These are phyloP conservation scores for human DNA, from an alignment of 2,113 vertebrate species.

Conservation along the genomic window DNA sequence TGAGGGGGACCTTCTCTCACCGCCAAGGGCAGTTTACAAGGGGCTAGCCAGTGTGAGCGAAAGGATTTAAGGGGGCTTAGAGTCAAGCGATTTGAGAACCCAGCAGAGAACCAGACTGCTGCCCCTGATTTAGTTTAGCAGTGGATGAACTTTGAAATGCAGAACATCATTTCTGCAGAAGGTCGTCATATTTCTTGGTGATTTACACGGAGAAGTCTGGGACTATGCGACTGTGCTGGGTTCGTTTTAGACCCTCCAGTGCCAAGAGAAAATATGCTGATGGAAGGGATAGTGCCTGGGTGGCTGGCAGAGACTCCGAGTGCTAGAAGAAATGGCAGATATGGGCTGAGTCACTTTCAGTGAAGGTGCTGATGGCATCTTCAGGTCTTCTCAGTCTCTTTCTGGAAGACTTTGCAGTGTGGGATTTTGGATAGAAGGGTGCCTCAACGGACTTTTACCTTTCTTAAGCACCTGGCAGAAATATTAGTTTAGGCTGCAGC, in stretches of 20 bases:
- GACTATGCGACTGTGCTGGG: slow-evolving; percentile 63
- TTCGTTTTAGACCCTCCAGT: slow-evolving; percentile 63
- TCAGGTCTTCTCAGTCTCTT: background rate
- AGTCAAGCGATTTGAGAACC: slow-evolving; percentile 62
- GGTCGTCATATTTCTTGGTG: slow-evolving; percentile 78
- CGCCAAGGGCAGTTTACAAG: background rate
- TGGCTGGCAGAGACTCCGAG: background rate
- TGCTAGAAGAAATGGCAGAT: background rate
- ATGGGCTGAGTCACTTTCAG: background rate
- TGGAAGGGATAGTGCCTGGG: slow-evolving; percentile 54
- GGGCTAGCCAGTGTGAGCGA: background rate
- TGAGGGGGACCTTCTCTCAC: background rate
- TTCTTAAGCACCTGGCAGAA: background rate
- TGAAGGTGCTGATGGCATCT: background rate
- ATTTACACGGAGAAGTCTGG: slow-evolving; percentile 72
- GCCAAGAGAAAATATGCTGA: slow-evolving; percentile 78
- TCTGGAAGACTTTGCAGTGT: background rate
- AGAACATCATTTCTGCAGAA: slow-evolving; percentile 68
- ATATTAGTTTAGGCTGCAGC: background rate
- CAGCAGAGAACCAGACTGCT: slow-evolving; percentile 1
- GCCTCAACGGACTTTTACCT: background rate
- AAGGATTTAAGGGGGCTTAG: slow-evolving; percentile 57
- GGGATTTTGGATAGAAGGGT: background rate
- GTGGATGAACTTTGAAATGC: slow-evolving; percentile 67
- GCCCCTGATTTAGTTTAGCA: slow-evolving; percentile 12